Base-by-base conservation (phyloP, 92 coral and sea anemone genomes). In the Palythoa caribaeorum region DNA sequence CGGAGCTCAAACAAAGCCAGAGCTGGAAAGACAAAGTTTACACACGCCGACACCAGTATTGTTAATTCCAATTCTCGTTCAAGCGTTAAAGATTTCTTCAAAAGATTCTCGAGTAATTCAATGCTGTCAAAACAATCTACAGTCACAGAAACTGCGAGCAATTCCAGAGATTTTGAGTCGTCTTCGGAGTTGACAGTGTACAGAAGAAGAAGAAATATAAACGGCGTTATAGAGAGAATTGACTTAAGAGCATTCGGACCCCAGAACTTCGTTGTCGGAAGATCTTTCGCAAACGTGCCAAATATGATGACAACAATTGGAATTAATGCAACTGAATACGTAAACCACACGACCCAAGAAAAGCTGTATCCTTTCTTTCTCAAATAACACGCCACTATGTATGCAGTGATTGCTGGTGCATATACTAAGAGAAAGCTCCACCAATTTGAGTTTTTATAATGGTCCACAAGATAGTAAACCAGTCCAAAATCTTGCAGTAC, bases 181-280 rank as follows among this genome's bases (percentile, higher is more conserved):
- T 47, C 60, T 2, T 81, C 86, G 21, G 86, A 81, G 86, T 81
- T 81, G 8, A 81, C 86, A 15, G 86, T 81, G 76, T 81, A 81
- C 37, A 81, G 76, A 19, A 81, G 86, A 12, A 81, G 86, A 15
- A 81, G 86, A 48, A 81, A 81, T 68, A 81, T 9, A 15, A 81
- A 66, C 38, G 86, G 86, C 13, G 86, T 81, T 14, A 81, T 47
- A 12, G 86, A 81, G 76, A 81, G 86, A 66, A 81, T 35, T 21
- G 86, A 12, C 20, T 81, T 81, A 40, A 81, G 76, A 59, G 74
- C 9, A 47, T 81, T 81, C 21, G 86, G 86, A 17, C 86, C 86
- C 86, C 75, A 81, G 76, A 81, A 65, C 39, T 65, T 81, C 40
- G 86, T 65, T 47, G 86, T 81, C 57, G 75, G 74, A 28, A 81